phyloP scores from a whole-genome alignment of 2,113 vertebrate species.

The Chlorodrepanis virens region DNA sequence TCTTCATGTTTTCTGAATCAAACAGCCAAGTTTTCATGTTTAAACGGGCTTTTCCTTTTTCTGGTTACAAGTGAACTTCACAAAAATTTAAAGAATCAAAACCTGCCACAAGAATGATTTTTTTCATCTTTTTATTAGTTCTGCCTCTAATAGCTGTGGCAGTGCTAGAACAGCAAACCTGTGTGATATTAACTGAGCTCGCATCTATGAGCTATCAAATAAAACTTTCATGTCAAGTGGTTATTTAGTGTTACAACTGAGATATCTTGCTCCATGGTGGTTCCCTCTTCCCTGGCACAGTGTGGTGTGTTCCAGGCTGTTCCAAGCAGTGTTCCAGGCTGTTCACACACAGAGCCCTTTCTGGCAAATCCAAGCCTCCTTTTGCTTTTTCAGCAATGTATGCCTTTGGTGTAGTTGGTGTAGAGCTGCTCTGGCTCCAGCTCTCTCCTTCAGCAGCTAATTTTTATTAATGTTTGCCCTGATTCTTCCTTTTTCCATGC shows the following conservation, averaged over 20 bases:
- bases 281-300: background rate
- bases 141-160: background rate
- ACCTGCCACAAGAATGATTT: background rate
- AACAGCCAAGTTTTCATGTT: background rate
- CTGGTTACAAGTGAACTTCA: background rate
- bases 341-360: background rate
- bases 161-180: background rate
- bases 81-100: background rate
- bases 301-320: background rate
- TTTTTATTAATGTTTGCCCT: background rate
- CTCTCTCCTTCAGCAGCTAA: background rate
- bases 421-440: background rate
- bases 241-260: background rate
- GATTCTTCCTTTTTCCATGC: background rate
- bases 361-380: background rate
- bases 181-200: background rate
- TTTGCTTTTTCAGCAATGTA: background rate
- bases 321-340: background rate
- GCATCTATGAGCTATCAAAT: background rate
- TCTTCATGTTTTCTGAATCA: background rate
- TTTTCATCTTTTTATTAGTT: background rate
- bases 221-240: background rate
- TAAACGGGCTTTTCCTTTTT: background rate
- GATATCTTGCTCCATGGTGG: background rate
- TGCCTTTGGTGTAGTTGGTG: background rate